Conservation (phyloP, 2,888 invertebrate species). For the Archaeoteleia sp. region DNA sequence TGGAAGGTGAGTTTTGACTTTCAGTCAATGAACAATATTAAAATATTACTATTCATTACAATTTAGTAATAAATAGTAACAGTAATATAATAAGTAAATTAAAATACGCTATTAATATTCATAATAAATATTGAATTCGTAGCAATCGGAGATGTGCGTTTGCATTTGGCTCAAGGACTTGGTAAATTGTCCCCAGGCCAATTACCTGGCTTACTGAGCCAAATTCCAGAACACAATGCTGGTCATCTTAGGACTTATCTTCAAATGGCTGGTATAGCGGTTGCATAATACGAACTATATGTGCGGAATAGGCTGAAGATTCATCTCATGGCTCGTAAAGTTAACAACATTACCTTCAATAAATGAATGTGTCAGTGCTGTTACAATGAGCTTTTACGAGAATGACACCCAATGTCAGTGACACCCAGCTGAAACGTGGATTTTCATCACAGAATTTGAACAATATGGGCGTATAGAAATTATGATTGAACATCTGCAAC, state of each 20-base stretch:
- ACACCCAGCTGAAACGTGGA: too few relatives aligned
- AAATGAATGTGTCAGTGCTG: too few relatives aligned
- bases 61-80: background rate
- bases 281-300: conserved; percentile 68
- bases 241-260: conserved; percentile 69
- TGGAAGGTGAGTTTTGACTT: conserved; percentile 79
- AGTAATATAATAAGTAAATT: conserved; percentile 9
- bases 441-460: too few relatives aligned
- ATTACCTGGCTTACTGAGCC: conserved; percentile 80
- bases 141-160: conserved; percentile 83
- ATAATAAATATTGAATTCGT: conserved; percentile 65
- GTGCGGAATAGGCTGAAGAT: conserved; percentile 65
- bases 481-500: too few relatives aligned
- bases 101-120: conserved; percentile 29
- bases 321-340: conserved; percentile 64
- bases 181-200: conserved; percentile 84
- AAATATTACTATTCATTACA: conserved; percentile 6
- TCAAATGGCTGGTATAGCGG: conserved; percentile 69
- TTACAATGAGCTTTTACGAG: too few relatives aligned
- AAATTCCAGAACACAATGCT: conserved; percentile 76
- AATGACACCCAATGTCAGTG: too few relatives aligned
- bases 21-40: too few relatives aligned
- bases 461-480: too few relatives aligned
- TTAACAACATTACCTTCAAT: conserved; percentile 59
- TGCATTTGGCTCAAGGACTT: conserved; percentile 85